Conservation (phyloP, 1,140 invertebrate species). For the Macrotrachela quadricornifera region DNA sequence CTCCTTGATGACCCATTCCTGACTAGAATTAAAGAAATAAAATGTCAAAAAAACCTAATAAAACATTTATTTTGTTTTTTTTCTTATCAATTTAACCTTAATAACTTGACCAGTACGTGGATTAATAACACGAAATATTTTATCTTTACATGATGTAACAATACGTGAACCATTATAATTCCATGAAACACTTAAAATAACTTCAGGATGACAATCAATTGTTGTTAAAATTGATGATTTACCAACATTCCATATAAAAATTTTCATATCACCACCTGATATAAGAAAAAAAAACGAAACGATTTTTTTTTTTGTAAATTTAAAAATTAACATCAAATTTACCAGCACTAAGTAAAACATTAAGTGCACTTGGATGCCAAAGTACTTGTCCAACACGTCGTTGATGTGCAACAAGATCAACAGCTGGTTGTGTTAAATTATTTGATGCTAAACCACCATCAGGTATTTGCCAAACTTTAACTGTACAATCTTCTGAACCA, state of each 20-base stretch:
- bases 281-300: constrained; percentile 10
- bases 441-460: constrained; percentile 55
- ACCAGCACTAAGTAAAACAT: constrained; percentile 4
- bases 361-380: constrained; percentile 64
- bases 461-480: constrained; percentile 94
- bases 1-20: constrained; percentile 21
- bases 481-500: constrained; percentile 88
- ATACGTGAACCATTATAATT: constrained; percentile 24
- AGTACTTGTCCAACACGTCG: constrained; percentile 74
- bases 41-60: background rate
- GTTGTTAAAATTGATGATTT: constrained; percentile 17
- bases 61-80: background rate
- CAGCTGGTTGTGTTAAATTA: constrained; percentile 74
- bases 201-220: constrained; percentile 18
- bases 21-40: constrained; percentile 13
- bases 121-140: constrained; percentile 21
- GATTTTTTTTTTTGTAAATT: no score
- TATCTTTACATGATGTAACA: constrained; percentile 27
- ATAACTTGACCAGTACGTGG: constrained; percentile 21
- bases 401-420: constrained; percentile 72
- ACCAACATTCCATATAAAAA: constrained; percentile 28
- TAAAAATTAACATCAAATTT: no score
- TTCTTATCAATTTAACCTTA: constrained; percentile 10
- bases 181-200: constrained; percentile 20
- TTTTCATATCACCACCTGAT: constrained; percentile 42